Conservation (phyloP, 2,113 vertebrate species). For the Paramisgurnus dabryanus region DNA sequence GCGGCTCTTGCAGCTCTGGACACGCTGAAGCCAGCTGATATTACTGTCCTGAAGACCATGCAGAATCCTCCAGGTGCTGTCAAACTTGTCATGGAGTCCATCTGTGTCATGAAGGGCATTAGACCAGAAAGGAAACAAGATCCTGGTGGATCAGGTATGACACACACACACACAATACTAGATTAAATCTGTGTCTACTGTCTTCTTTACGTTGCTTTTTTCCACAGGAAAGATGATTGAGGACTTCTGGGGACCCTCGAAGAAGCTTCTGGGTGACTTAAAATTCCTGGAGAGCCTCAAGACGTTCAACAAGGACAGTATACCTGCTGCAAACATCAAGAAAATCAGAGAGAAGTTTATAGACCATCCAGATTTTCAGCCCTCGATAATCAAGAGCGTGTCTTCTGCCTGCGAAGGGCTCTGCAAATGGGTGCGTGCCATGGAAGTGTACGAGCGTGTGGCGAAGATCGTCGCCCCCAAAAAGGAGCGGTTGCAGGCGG, state of each 20-base stretch:
- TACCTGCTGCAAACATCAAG: constrained; percentile 79
- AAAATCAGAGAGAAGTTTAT: constrained; percentile 87
- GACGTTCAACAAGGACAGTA: constrained; percentile 86
- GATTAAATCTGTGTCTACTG: not conserved
- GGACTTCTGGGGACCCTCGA: constrained; percentile 89
- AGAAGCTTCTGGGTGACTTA: constrained; percentile 86
- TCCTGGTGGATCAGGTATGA: constrained; percentile 80
- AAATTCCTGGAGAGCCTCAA: constrained; percentile 90
- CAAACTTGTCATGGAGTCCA: constrained; percentile 94
- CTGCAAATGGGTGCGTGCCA: constrained; percentile 91
- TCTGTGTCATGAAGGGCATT: constrained; percentile 89
- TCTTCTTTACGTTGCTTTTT: not conserved
- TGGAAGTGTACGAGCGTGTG: constrained; percentile 89
- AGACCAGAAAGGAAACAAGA: constrained; percentile 90
- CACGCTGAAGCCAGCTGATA: constrained; percentile 87
- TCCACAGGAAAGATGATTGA: constrained; percentile 89
- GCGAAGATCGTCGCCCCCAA: constrained; percentile 90
- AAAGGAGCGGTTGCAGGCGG: constrained; percentile 75
- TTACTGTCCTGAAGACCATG: constrained; percentile 91
- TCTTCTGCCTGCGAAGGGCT: constrained; percentile 92
- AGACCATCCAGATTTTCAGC: constrained; percentile 85
- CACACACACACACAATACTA: too few relatives aligned
- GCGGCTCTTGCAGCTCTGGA: constrained; percentile 86
- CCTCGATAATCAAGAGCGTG: constrained; percentile 84
- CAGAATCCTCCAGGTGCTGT: constrained; percentile 87